These are phyloP conservation scores for Lutjanus erythropterus DNA, from an alignment of 2,113 vertebrate genomes.

Conservation along the genomic window DNA sequence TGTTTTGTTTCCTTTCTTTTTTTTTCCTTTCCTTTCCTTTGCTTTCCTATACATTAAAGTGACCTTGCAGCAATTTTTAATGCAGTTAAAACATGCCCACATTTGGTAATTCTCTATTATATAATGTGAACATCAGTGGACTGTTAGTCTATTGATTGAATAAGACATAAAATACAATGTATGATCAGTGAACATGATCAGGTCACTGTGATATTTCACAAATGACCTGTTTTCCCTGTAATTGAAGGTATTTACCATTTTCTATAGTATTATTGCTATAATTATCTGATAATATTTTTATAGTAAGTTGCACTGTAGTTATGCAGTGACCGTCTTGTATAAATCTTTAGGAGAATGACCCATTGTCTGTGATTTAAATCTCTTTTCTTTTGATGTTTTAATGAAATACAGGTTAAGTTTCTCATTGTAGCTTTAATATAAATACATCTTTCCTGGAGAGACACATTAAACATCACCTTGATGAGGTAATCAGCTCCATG, in stretches of 20 bases:
- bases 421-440: not conserved
- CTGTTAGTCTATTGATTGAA: not conserved
- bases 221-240: not conserved
- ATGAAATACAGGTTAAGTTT: not conserved
- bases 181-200: not conserved
- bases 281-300: not conserved
- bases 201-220: not conserved
- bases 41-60: too few relatives aligned
- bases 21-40: too few relatives aligned
- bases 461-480: not conserved
- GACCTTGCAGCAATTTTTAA: not conserved
- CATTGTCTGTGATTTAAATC: not conserved
- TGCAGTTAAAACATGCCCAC: not conserved
- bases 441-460: not conserved
- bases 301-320: not conserved
- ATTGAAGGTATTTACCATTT: not conserved
- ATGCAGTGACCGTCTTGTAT: not conserved
- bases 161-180: not conserved
- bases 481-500: not conserved
- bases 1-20: too few relatives aligned
- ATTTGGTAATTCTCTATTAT: not conserved
- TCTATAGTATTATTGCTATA: not conserved
- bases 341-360: not conserved
- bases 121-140: not conserved
- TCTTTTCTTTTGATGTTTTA: not conserved